A percentile compares a stretch with the other conserved stretches of the same genome.
Conservation (phyloP, 2,888 invertebrate species). For the Agonopterix heracliana region DNA sequence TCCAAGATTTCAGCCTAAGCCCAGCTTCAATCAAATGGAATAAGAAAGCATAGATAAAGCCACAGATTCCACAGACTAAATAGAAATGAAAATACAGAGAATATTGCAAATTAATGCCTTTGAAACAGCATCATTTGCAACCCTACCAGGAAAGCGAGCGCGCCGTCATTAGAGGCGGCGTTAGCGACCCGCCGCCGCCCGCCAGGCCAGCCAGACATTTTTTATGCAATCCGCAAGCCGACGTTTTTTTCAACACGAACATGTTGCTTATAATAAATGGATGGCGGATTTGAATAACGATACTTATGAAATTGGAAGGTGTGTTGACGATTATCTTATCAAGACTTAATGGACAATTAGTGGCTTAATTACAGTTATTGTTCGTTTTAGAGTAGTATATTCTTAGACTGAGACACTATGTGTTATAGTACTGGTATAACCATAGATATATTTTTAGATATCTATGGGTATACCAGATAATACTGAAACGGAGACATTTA, state of each 20-base stretch:
- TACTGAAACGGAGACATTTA: no score
- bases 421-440: no score
- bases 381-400: no score
- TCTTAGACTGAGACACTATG: no score
- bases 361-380: no score
- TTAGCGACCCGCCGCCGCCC: constrained; percentile 62
- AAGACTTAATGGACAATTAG: no score
- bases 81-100: background rate
- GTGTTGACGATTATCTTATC: no score
- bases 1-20: no score
- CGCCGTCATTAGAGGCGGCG: constrained; percentile 67
- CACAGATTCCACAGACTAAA: background rate
- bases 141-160: constrained; percentile 48
- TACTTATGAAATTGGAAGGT: background rate
- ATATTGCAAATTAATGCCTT: background rate
- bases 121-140: constrained; percentile 20
- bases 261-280: constrained; percentile 12
- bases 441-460: no score
- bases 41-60: no score
- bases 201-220: constrained; percentile 65
- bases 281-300: constrained; percentile 1
- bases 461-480: no score
- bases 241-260: constrained; percentile 43
- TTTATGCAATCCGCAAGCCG: constrained; percentile 66
- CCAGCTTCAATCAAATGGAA: no score